Evolutionary conservation across 2,888 invertebrate genomes (phyloP), one percentile per base, ranked within the genome.

Genomic region (Morpho achilles): DNA sequence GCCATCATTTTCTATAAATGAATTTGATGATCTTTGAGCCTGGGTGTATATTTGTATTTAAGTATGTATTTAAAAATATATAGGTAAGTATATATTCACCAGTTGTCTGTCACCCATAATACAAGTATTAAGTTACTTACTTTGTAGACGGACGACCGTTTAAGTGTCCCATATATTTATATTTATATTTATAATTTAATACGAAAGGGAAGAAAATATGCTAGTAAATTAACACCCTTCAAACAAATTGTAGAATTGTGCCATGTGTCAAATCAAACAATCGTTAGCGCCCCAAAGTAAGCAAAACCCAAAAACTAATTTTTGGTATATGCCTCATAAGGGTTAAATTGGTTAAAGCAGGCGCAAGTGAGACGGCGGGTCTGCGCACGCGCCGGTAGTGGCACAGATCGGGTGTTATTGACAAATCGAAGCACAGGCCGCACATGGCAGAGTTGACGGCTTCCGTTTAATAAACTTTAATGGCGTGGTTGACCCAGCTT

Each of bases 381-480:
- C 66, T 74, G 79, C 78, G 81, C 82, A 81, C 81, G 82, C 79
- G 80, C 73, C 77, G 74, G 16, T 16, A 16, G 16, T 16, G 16
- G 23, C n/a, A 41, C 53, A 53, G 54, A 74, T 75, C 63, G 60
- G 72, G 73, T 69, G 69, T 72, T 82, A 82, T 84, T 85, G 88
- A 88, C 86, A 85, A 84, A 83, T 82, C 76, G 79, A 76, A 76
- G 79, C 77, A 75, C 78, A 60, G 79, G 74, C 74, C 71, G 76
- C 86, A 84, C 82, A 86, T 85, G 87, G 80, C 80, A 77, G 68
- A 68, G 77, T 78, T 78, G 81, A 79, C 81, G 73, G 87, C 88
- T 88, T 88, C 89, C 90, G 90, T 89, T 89, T 87, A 84, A 86
- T 83, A 84, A 87, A 87, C 68, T 88, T 90, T 89, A 87, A 89